These are phyloP conservation scores for Acheta domesticus DNA, from an alignment of 2,888 invertebrate species.

Conservation along the genomic window DNA sequence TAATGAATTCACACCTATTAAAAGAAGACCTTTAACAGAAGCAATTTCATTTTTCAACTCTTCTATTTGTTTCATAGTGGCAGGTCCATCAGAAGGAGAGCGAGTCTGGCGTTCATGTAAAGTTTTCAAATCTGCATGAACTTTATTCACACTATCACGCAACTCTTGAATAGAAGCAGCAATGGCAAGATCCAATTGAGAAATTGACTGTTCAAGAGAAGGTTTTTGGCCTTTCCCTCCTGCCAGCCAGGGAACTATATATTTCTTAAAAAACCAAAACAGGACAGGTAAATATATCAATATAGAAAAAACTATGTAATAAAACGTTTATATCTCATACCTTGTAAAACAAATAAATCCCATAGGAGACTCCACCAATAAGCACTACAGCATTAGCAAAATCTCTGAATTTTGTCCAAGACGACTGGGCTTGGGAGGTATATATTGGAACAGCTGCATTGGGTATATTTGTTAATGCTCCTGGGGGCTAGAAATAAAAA, in stretches of 20 bases:
- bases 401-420: constrained; percentile 53
- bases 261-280: constrained; percentile 52
- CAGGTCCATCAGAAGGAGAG: constrained; percentile 44
- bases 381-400: constrained; percentile 67
- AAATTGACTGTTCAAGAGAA: constrained; percentile 62
- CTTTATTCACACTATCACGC: constrained; percentile 61
- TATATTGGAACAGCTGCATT: not conserved
- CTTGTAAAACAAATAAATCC: constrained; percentile 77
- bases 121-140: constrained; percentile 62
- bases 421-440: constrained; percentile 32
- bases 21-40: constrained; percentile 68
- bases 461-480: constrained; percentile 21
- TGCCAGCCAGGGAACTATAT: constrained; percentile 64
- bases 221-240: constrained; percentile 61
- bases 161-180: constrained; percentile 58
- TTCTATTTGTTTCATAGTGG: constrained; percentile 58
- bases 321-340: constrained; percentile 48
- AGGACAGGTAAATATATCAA: not conserved
- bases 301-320: not conserved
- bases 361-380: constrained; percentile 75
- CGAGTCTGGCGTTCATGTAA: constrained; percentile 35
- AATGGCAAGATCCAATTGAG: constrained; percentile 64
- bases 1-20: constrained; percentile 55
- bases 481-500: not conserved
- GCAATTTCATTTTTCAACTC: constrained; percentile 66